phyloP scores from a whole-genome alignment of 2,888 invertebrate species.

The Drosophila pseudotalamancana region DNA sequence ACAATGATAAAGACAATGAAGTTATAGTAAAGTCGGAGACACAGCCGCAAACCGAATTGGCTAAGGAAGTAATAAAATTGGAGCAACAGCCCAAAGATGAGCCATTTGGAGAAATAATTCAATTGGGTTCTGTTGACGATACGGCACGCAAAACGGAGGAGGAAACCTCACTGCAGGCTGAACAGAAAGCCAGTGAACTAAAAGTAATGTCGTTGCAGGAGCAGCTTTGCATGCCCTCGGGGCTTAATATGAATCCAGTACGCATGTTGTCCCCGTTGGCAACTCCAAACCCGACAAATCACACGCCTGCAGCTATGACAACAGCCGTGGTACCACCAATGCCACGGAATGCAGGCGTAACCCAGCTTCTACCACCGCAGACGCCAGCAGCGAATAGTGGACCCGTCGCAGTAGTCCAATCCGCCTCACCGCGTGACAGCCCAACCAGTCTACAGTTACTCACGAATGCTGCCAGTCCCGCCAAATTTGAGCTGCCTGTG shows the following conservation, averaged over 20 bases:
- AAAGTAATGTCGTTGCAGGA: constrained; percentile 83
- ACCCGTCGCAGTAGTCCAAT: constrained; percentile 35
- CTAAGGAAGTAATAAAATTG: constrained; percentile 61
- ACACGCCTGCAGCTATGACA: constrained; percentile 39
- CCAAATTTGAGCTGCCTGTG: constrained; percentile 86
- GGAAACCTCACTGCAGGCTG: constrained; percentile 64
- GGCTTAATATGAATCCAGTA: constrained; percentile 84
- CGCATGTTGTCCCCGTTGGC: constrained; percentile 82
- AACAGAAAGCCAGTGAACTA: constrained; percentile 79
- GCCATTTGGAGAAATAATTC: constrained; percentile 38
- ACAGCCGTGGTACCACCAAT: constrained; percentile 23
- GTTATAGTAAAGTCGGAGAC: constrained; percentile 58
- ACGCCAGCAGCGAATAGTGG: constrained; percentile 20
- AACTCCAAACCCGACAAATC: constrained; percentile 79
- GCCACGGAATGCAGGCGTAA: constrained; percentile 17
- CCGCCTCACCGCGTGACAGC: constrained; percentile 83
- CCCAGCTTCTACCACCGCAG: constrained; percentile 54
- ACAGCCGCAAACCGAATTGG: constrained; percentile 25
- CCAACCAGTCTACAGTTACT: constrained; percentile 83
- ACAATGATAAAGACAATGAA: constrained; percentile 62
- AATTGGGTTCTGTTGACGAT: constrained; percentile 60
- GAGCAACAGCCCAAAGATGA: constrained; percentile 72
- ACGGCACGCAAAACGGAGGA: constrained; percentile 70
- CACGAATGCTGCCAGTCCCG: constrained; percentile 84
- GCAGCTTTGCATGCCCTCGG: constrained; percentile 83